A percentile compares a stretch with the other conserved stretches of the same genome.
These are phyloP conservation scores for Maccullochella peelii DNA, from an alignment of 2,113 vertebrate species.

Conservation along the genomic window DNA sequence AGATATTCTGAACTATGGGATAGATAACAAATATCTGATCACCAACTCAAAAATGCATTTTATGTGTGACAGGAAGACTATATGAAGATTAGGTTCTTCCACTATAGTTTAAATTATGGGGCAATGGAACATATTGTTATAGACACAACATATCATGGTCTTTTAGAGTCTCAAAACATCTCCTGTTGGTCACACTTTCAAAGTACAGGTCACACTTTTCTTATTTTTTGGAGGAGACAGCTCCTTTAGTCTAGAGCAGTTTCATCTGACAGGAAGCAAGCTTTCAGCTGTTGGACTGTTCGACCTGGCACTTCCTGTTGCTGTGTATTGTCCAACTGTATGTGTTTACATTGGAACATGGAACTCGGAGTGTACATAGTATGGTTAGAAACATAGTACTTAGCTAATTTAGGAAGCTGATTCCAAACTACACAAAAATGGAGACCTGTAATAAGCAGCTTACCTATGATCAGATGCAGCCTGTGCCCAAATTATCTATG, in stretches of 20 bases:
- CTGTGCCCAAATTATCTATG: too few species aligned
- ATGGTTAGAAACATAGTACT: too few species aligned
- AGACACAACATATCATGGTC: background rate
- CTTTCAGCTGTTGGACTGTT: background rate
- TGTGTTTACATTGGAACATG: too few species aligned
- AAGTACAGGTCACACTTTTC: background rate
- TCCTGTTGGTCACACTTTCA: background rate
- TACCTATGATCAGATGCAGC: too few species aligned
- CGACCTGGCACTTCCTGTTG: background rate
- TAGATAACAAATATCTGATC: constrained; percentile 1
- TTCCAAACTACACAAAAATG: too few species aligned
- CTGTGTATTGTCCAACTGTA: background rate
- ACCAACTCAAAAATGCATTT: background rate
- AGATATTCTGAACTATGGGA: background rate
- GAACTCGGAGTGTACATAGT: too few species aligned
- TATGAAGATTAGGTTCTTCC: background rate
- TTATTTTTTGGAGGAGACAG: background rate
- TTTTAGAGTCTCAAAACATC: background rate
- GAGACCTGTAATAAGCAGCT: too few species aligned
- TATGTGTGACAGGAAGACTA: background rate
- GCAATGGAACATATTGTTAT: background rate
- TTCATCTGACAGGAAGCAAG: background rate
- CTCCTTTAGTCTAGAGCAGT: background rate
- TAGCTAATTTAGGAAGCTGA: too few species aligned
- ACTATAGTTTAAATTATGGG: background rate